Base-by-base conservation (phyloP, 2,888 invertebrate genomes). In the Epinotia bilunana region DNA sequence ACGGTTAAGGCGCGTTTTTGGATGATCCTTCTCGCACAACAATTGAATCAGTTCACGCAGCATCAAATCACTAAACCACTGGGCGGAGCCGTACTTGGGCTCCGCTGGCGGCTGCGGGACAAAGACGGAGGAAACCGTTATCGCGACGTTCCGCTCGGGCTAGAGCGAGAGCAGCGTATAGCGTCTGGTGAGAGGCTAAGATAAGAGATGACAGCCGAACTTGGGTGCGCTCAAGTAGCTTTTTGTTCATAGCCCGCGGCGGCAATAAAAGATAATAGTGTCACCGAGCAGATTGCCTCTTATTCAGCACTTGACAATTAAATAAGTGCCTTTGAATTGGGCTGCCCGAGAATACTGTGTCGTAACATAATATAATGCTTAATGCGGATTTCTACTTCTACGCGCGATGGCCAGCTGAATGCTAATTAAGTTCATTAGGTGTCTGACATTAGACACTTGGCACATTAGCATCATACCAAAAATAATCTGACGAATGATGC, bases 41-140 rank as follows among this genome's bases (percentile, higher is more conserved):
- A 93, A 94, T 94, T 94, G 94, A 94, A 94, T 94, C 94, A 94
- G 93, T 94, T 94, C 92, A 94, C 93, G 93, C 94, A 93, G 94
- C 94, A 94, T 94, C 94, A 94, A 94, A 94, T 94, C 94, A 93
- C 94, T 94, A 93, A 94, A 94, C 94, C 94, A 90, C 93, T 91
- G 94, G 94, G 94, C 94, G 94, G 94, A 89, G 94, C 93, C 93
- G 86, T 88, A 89, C 88, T 86, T 90, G 90, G 93, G 91, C 93
- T 92, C 94, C 93, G 85, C 91, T 89, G 92, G 88, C 89, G 90
- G 87, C 87, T 82, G 91, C 80, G 86, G 80, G 88, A 93, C 85
- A 90, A 90, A 88, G 93, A 93, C 86, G 87, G 90, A 83, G 81
- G 79, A 87, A 83, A 84, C 85, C 80, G 86, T 83, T 86, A 80